These are phyloP conservation scores for Tretioscincus oriximinensis DNA, from an alignment of 2,113 vertebrate genomes.

Conservation along the genomic window DNA sequence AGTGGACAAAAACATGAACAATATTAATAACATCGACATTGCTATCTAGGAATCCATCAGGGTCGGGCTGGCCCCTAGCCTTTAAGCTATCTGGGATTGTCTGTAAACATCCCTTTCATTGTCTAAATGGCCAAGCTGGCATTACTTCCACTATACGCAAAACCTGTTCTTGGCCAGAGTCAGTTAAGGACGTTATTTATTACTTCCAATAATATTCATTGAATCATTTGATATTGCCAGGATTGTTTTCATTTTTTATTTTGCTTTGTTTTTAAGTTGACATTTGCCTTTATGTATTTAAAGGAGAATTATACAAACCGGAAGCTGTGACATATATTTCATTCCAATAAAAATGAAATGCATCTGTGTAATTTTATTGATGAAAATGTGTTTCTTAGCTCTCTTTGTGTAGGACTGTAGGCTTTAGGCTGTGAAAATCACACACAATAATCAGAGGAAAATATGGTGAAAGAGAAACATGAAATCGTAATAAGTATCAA, in stretches of 20 bases:
- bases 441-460: too few relatives aligned
- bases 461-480: too few relatives aligned
- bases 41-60: slow-evolving; percentile 43
- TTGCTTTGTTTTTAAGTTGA: not conserved
- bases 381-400: not conserved
- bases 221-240: slow-evolving; percentile 53
- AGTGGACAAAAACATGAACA: slow-evolving; percentile 35
- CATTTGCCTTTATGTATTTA: slow-evolving; percentile 54
- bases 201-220: slow-evolving; percentile 40
- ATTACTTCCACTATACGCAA: not conserved
- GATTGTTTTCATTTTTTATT: slow-evolving; percentile 39
- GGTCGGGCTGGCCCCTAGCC: not conserved
- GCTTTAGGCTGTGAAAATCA: too few relatives aligned
- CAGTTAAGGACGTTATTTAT: slow-evolving; percentile 57
- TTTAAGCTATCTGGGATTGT: not conserved
- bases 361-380: slow-evolving; percentile 18
- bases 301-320: slow-evolving; percentile 56
- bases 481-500: too few relatives aligned
- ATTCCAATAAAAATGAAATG: slow-evolving; percentile 59
- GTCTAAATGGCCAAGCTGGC: fast-evolving
- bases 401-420: not conserved
- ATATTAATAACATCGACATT: not conserved
- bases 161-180: not conserved
- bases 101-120: slow-evolving; percentile 2
- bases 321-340: slow-evolving; percentile 36